Base-by-base conservation (phyloP, 2,888 invertebrate species). In the Sphaeridia pumilis region DNA sequence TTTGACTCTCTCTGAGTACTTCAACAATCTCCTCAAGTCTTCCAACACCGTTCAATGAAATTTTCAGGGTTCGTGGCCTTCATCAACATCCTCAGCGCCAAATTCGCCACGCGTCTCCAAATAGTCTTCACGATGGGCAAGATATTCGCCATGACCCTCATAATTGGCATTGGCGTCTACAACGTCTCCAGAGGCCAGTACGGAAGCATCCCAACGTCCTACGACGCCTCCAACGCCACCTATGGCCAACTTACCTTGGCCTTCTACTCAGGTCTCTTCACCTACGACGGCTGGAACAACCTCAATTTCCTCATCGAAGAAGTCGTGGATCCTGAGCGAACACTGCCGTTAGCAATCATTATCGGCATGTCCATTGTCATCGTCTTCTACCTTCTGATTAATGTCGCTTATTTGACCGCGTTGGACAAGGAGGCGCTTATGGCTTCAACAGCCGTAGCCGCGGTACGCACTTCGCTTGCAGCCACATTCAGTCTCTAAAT, bases 311-410 rank as follows among this genome's bases (percentile, higher is more conserved):
- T 55, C n/a, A 50, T 42, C 2, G 50, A 55, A 28, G 50, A 55
- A 42, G 17, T 98, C 64, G 87, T 93, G 73, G 90, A 95, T 73
- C 98, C 97, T 56, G 41, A 54, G 10, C 52, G 55, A 41, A 63
- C 61, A 57, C 50, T 64, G n/a, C 64, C 64, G 20, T 36, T 58
- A 12, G 88, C 93, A 63, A 93, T 94, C 67, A 80, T 87, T 69
- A 89, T 94, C 69, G 94, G 89, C 50, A 90, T 94, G 66, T 93
- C 94, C 2, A 73, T 94, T 70, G 93, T 93, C 61, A 94, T 93
- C 27, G 73, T 90, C 43, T 89, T 92, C 72, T 94, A 94, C 72
- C 83, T 90, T 51, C 75, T 93, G 63, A 89, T 93, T 69, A 95
- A 94, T 74, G 78, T 95, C 59, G 89, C 93, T 38, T 95, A 95